Base-by-base conservation (phyloP, 2,113 vertebrate genomes). In the Lamprologus lemairii region DNA sequence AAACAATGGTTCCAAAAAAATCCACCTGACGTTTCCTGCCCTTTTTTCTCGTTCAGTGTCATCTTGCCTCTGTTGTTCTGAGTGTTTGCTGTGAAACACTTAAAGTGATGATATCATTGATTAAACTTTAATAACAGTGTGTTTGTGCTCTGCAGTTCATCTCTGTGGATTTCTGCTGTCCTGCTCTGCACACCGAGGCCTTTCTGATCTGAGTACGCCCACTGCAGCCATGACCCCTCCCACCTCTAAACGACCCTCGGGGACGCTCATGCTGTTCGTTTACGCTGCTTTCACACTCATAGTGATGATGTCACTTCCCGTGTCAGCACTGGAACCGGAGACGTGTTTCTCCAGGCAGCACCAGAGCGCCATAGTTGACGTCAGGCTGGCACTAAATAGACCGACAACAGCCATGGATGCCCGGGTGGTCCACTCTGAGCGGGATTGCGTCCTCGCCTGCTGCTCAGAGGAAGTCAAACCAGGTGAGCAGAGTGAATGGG, bases 341-440 rank as follows among this genome's bases (percentile, higher is more conserved):
- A 95, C 93, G 3, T 97, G 96, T 85, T 96, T 93, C 90, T 96
- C 95, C 81, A 87, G 96, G 33, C 94, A 96, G 54, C 96, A 96
- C 81, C 90, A 91, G 82, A 90, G 75, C 19, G 93, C 88, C 26
- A 89, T 80, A 1, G 93, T 97, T 9, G 93, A 96, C 60, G 60
- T 93, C 49, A 78, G 82, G 2, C 40, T 80, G 85, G 94, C 95
- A 2, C n/a, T 93, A 26, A 88, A 2, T 51, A 60, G 7, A 4
- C 42, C 81, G 9, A 35, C 81, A 7, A 81, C 90, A 1, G 65
- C 75, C 16, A 93, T 92, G 91, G 92, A 90, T 11, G 5, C 91
- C 3, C 90, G 84, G 6, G n/a, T 13, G 33, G 91, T 91, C 5
- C 81, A 21, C 2, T 92, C 93, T 0, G 95, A 96, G 88, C 83